These are phyloP conservation scores for Noctua janthina DNA, from an alignment of 2,888 invertebrate genomes.

Conservation along the genomic window DNA sequence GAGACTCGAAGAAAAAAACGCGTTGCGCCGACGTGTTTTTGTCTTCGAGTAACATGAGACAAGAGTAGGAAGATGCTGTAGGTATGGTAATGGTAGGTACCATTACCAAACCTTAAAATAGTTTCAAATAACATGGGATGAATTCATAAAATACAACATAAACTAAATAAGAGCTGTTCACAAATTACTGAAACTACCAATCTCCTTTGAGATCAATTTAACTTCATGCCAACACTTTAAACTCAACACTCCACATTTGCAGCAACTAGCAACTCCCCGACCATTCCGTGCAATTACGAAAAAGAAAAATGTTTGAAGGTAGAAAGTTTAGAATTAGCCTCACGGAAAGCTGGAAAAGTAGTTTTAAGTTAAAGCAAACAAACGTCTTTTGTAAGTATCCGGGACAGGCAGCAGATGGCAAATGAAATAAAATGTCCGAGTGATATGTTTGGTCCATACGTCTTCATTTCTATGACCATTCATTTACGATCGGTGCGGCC, in stretches of 20 bases:
- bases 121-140: too few species aligned
- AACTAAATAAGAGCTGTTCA: conserved; percentile 12
- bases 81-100: too few species aligned
- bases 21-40: too few species aligned
- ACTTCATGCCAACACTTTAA: conserved; percentile 34
- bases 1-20: too few species aligned
- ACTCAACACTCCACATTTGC: conserved; percentile 56
- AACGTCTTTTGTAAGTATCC: conserved; percentile 72
- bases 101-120: background rate
- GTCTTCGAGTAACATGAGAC: too few species aligned
- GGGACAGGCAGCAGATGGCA: conserved; percentile 71
- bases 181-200: conserved; percentile 38
- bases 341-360: conserved; percentile 68
- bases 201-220: conserved; percentile 35
- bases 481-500: conserved; percentile 81
- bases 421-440: conserved; percentile 81
- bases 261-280: conserved; percentile 59
- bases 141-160: background rate
- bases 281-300: conserved; percentile 79
- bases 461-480: conserved; percentile 87
- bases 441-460: conserved; percentile 84
- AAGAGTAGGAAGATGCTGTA: too few species aligned
- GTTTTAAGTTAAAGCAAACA: conserved; percentile 76
- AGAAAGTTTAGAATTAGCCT: conserved; percentile 77
- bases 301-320: conserved; percentile 72